Conservation (phyloP, 2,888 invertebrate genomes). For the Heterodera filipjevi region DNA sequence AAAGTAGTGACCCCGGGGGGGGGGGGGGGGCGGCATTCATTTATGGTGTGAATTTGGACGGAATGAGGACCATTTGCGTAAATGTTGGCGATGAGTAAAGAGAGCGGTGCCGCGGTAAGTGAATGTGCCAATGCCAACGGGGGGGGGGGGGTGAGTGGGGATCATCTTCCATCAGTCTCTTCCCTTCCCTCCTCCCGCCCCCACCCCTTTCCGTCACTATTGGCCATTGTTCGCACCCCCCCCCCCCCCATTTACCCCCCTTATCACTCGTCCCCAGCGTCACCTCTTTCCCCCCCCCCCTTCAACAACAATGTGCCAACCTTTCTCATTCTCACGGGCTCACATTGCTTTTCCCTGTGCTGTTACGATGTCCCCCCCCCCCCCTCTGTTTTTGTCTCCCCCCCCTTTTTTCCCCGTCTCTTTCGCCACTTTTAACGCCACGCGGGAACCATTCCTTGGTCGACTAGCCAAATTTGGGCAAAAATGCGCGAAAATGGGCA, state of each 20-base stretch:
- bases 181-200: too few species aligned
- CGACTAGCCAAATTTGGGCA: background rate
- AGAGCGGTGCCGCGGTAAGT: background rate
- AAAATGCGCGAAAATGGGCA: background rate
- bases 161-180: background rate
- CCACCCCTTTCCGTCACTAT: too few species aligned
- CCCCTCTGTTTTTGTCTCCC: too few species aligned
- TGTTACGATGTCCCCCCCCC: background rate
- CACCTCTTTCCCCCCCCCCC: background rate
- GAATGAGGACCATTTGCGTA: background rate
- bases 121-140: background rate
- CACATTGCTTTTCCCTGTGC: background rate
- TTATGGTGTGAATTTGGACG: constrained; percentile 2
- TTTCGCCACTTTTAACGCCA: background rate
- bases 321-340: constrained; percentile 4
- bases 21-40: background rate
- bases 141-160: background rate
- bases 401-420: background rate
- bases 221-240: too few species aligned
- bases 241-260: too few species aligned
- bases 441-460: background rate
- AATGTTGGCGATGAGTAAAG: background rate
- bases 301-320: background rate
- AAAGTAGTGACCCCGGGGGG: background rate
- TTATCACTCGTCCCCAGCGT: too few species aligned